phyloP scores from a whole-genome alignment of 2,888 invertebrate genomes.

The Ectobius pallidus region DNA sequence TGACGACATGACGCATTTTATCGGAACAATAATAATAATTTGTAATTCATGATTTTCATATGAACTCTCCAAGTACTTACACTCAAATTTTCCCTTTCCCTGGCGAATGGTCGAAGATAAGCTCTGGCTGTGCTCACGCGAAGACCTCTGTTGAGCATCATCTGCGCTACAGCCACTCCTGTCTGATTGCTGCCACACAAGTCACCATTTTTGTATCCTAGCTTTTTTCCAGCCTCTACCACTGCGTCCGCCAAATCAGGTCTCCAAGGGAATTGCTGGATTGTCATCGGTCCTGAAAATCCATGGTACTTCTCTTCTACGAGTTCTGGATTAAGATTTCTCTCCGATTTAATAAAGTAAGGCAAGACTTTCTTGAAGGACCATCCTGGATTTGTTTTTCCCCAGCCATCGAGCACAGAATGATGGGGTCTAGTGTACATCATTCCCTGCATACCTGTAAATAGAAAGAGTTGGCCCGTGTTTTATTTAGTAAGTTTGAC shows the following conservation, averaged over 20 bases:
- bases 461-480: no score
- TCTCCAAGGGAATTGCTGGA: constrained; percentile 54
- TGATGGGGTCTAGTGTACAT: constrained; percentile 66
- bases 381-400: constrained; percentile 63
- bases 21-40: no score
- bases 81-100: constrained; percentile 16
- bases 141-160: constrained; percentile 48
- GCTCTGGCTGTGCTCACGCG: constrained; percentile 59
- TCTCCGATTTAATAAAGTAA: constrained; percentile 54
- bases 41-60: no score
- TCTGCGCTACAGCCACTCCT: constrained; percentile 44
- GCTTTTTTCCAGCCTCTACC: constrained; percentile 52
- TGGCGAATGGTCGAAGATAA: constrained; percentile 54
- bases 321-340: constrained; percentile 42
- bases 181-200: constrained; percentile 48
- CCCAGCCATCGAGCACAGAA: constrained; percentile 74
- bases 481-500: no score
- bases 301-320: constrained; percentile 51
- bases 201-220: constrained; percentile 54
- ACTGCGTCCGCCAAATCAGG: constrained; percentile 52
- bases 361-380: constrained; percentile 51
- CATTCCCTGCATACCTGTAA: constrained; percentile 52
- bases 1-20: no score
- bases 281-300: constrained; percentile 52
- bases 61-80: no score